Conservation (phyloP, 2,113 vertebrate species). For the Pseudopodoces humilis region DNA sequence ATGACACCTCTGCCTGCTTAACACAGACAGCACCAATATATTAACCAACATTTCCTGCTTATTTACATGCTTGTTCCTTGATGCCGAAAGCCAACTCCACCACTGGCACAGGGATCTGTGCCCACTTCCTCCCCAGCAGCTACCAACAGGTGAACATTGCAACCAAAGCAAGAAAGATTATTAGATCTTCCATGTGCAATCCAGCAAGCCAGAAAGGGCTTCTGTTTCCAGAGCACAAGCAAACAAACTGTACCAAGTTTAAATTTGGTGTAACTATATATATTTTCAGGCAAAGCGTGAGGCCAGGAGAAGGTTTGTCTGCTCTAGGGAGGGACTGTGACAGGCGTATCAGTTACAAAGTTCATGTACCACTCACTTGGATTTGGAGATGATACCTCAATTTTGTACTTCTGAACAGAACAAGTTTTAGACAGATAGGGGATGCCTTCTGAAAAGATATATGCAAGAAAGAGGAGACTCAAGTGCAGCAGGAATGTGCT, state of each 20-base stretch:
- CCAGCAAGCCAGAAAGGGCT: slow-evolving; percentile 5
- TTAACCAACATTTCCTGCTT: slow-evolving; percentile 28
- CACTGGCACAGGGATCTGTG: neutral
- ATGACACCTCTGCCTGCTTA: neutral
- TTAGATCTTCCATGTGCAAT: neutral
- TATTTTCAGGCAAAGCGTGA: neutral
- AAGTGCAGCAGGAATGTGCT: neutral
- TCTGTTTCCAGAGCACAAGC: neutral
- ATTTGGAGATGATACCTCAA: neutral
- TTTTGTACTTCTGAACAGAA: neutral
- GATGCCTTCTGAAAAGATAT: neutral
- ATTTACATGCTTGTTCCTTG: slow-evolving; percentile 20
- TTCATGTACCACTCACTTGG: neutral
- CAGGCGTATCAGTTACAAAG: fast-evolving
- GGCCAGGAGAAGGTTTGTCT: neutral
- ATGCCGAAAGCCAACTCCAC: neutral
- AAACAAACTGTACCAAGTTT: neutral
- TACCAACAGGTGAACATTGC: neutral
- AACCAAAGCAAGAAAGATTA: neutral
- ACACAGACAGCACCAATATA: neutral
- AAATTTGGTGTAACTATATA: neutral
- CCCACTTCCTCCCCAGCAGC: neutral
- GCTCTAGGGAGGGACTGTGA: neutral
- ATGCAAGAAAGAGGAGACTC: neutral
- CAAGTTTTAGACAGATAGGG: neutral